Conservation (phyloP, 2,888 invertebrate species). For the Sarcophaga caerulescens region DNA sequence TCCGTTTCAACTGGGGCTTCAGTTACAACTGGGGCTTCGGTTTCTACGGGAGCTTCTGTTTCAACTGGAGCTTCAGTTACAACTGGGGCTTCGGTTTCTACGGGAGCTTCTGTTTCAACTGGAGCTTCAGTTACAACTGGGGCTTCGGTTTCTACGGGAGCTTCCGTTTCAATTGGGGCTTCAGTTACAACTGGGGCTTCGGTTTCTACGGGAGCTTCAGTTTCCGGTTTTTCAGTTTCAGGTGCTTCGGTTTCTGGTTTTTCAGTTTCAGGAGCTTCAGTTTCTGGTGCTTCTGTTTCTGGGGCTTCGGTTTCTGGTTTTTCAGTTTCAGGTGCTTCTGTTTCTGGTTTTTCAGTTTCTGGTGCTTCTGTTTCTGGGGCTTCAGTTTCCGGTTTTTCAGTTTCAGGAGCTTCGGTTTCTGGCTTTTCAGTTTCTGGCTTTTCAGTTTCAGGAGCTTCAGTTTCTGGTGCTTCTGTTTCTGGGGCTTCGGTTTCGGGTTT, state of each 20-base stretch:
- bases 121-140: not conserved
- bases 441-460: not conserved
- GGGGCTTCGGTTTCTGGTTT: not conserved
- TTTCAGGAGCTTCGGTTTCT: not conserved
- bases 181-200: not conserved
- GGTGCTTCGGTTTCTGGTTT: not conserved
- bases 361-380: not conserved
- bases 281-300: not conserved
- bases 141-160: not conserved
- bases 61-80: not conserved
- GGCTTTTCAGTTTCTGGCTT: not conserved
- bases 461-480: not conserved
- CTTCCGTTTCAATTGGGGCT: slow-evolving; percentile 1
- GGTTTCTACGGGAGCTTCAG: slow-evolving; percentile 9
- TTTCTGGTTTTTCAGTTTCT: not conserved
- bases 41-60: slow-evolving; percentile 5
- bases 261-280: not conserved
- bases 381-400: not conserved
- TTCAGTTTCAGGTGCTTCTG: slow-evolving; percentile 7
- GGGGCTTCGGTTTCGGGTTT: not conserved
- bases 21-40: not conserved
- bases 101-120: not conserved
- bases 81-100: not conserved
- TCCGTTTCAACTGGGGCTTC: not conserved
- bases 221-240: not conserved